These are phyloP conservation scores for Rhinoptilus africanus DNA, from an alignment of 2,113 vertebrate genomes.

Conservation along the genomic window DNA sequence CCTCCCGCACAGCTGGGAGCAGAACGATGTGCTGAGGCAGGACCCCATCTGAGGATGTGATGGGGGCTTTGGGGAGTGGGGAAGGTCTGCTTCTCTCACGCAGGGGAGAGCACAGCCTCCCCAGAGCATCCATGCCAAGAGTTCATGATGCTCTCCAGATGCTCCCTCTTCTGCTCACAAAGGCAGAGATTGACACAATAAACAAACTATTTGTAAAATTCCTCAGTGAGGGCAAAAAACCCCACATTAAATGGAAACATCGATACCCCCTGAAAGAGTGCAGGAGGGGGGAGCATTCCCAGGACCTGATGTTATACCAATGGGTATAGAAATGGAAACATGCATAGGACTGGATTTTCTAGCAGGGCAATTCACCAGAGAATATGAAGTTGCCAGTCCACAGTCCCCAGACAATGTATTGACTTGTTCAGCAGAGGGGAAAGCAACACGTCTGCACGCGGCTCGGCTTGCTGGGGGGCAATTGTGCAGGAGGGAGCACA, in stretches of 20 bases:
- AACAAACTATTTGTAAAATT: slow-evolving; percentile 74
- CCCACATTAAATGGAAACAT: slow-evolving; percentile 71
- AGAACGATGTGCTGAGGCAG: neutral
- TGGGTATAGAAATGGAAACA: slow-evolving; percentile 50
- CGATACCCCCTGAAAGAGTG: slow-evolving; percentile 56
- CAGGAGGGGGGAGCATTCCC: slow-evolving; percentile 53
- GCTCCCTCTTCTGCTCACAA: slow-evolving; percentile 60
- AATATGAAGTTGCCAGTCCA: neutral
- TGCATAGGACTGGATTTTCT: neutral
- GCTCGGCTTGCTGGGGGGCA: neutral
- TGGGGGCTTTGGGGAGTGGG: slow-evolving; percentile 50
- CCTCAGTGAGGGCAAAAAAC: slow-evolving; percentile 63
- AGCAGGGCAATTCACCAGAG: slow-evolving; percentile 11
- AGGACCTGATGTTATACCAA: slow-evolving; percentile 52
- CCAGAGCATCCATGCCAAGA: slow-evolving; percentile 63
- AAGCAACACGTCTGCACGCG: neutral
- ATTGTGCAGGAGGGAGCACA: neutral
- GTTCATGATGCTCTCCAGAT: slow-evolving; percentile 78
- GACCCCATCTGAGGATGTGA: neutral
- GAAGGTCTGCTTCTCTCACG: slow-evolving; percentile 45
- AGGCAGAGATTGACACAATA: slow-evolving; percentile 72
- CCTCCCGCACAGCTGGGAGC: neutral
- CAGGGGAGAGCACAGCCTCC: slow-evolving; percentile 62
- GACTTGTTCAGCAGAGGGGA: neutral
- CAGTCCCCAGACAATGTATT: neutral